A percentile compares a stretch with the other conserved stretches of the same genome.
phyloP scores from a whole-genome alignment of 2,888 invertebrate species.

The Coenonympha glycerion region DNA sequence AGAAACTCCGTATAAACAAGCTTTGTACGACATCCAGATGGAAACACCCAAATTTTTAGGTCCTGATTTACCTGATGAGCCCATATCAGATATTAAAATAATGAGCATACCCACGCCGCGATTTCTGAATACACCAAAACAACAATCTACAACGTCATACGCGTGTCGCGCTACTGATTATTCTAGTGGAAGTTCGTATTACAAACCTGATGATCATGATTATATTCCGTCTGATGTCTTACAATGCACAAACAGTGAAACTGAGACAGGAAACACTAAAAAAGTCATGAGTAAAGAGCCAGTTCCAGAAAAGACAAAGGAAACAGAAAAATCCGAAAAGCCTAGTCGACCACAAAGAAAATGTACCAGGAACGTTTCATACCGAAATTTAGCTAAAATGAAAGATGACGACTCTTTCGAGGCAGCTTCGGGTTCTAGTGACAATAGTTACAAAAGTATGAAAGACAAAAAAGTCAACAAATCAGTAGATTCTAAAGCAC shows the following conservation, averaged over 20 bases:
- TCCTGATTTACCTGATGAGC: slow-evolving; percentile 59
- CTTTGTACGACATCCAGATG: slow-evolving; percentile 63
- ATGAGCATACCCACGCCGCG: slow-evolving; percentile 75
- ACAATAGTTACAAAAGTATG: slow-evolving; percentile 29
- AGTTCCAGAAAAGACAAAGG: slow-evolving; percentile 29
- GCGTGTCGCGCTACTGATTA: slow-evolving; percentile 74
- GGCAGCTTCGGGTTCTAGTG: slow-evolving; percentile 40
- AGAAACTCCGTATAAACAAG: slow-evolving; percentile 77
- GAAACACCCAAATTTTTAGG: slow-evolving; percentile 75
- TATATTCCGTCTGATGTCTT: slow-evolving; percentile 50
- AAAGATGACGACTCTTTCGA: slow-evolving; percentile 40
- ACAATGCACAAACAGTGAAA: slow-evolving; percentile 40
- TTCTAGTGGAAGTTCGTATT: slow-evolving; percentile 78
- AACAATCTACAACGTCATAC: slow-evolving; percentile 60
- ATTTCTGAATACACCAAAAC: slow-evolving; percentile 67
- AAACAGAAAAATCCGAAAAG: slow-evolving; percentile 27
- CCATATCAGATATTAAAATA: slow-evolving; percentile 74
- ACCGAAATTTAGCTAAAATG: slow-evolving; percentile 36
- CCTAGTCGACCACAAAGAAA: slow-evolving; percentile 55
- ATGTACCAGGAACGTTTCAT: slow-evolving; percentile 69
- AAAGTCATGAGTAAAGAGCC: slow-evolving; percentile 32
- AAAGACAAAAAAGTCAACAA: slow-evolving; percentile 36
- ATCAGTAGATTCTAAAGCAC: slow-evolving; percentile 18
- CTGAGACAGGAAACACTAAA: slow-evolving; percentile 29
- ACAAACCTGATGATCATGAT: slow-evolving; percentile 79